A percentile compares a stretch with the other conserved stretches of the same genome.
Evolutionary conservation across 2,888 invertebrate genomes (phyloP).

Genomic region (Athrips mouffetella): DNA sequence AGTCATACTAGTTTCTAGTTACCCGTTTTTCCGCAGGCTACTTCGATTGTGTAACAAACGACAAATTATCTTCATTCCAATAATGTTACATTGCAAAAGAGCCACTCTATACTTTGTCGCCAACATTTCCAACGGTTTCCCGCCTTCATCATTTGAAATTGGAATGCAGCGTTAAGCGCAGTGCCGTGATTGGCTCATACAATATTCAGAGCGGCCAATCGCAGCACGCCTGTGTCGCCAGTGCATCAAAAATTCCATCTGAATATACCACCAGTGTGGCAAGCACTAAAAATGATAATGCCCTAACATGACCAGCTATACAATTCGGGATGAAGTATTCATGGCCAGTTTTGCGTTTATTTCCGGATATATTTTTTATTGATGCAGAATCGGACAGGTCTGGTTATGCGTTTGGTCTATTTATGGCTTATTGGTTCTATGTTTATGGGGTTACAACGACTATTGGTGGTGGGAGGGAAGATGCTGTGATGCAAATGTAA

Average conservation of each 20-base stretch:
- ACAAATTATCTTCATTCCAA: conserved; percentile 55
- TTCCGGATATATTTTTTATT: conserved; percentile 70
- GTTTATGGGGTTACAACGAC: conserved; percentile 36
- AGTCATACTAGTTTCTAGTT: neutral
- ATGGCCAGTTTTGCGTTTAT: conserved; percentile 66
- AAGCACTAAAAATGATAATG: conserved; percentile 79
- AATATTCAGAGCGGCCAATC: conserved; percentile 76
- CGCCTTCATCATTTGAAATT: conserved; percentile 75
- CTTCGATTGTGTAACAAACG: conserved; percentile 58
- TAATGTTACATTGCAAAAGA: conserved; percentile 58
- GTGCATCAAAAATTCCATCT: conserved; percentile 80
- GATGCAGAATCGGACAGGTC: conserved; percentile 60
- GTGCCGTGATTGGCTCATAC: conserved; percentile 75
- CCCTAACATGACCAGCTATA: conserved; percentile 72
- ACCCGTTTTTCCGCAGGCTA: conserved; percentile 24
- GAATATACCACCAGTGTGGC: conserved; percentile 73
- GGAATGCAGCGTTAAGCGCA: conserved; percentile 76
- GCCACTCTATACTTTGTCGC: conserved; percentile 50
- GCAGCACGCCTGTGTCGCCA: conserved; percentile 74
- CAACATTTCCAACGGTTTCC: conserved; percentile 54
- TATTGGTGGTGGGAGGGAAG: conserved; percentile 8
- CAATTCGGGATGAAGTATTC: conserved; percentile 77
- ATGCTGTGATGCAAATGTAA: no score
- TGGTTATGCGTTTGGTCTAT: conserved; percentile 63
- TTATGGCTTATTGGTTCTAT: conserved; percentile 40